Base-by-base conservation (phyloP, 1,140 invertebrate species). In the Portunus trituberculatus region DNA sequence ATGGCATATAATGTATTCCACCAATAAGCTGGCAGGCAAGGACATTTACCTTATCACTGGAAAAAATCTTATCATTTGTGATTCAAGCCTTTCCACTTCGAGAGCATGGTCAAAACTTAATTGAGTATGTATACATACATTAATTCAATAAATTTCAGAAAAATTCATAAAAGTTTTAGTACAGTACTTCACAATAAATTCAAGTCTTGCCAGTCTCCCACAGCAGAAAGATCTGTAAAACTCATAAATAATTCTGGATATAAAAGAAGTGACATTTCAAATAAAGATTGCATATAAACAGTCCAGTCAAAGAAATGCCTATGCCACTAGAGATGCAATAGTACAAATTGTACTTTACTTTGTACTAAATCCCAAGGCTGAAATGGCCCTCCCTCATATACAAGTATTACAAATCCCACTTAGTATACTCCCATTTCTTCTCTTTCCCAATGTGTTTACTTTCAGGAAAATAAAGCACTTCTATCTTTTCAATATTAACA, bases 331-430 rank as follows among this genome's bases (percentile, higher is more conserved):
- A 93, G 94, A 95, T 95, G 91, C 94, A 95, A 89, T 95, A 95
- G 94, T 95, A 95, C 94, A 95, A 88, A 95, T 95, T 95, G 94
- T 95, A 95, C 94, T 95, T 92, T 31, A 95, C 82, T 95, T 95
- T 95, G 94, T 95, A 95, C 94, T 95, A 89, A 95, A 95, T 95
- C 94, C 94, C 94, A 95, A 95, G 94, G 94, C 94, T 95, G 94
- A 93, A 59, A 90, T 76, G 93, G 91, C 82, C 94, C 91, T 91
- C 87, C 84, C 84, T 59, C 28, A 59, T 20, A 87, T 67, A 14
- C 39, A 39, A 39, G 39, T 39, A 93, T 76, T 45, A 82, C 92
- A 76, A 32, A 76, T 59, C 76, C 92, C 31, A 82, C 46, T 83
- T 76, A 93, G 52, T 32, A 91, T 76, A 76, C 29, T 32, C 89